A percentile compares a stretch with the other conserved stretches of the same genome.
These are phyloP conservation scores for Drosophila mimetica DNA, from an alignment of 2,888 invertebrate genomes.

Conservation along the genomic window DNA sequence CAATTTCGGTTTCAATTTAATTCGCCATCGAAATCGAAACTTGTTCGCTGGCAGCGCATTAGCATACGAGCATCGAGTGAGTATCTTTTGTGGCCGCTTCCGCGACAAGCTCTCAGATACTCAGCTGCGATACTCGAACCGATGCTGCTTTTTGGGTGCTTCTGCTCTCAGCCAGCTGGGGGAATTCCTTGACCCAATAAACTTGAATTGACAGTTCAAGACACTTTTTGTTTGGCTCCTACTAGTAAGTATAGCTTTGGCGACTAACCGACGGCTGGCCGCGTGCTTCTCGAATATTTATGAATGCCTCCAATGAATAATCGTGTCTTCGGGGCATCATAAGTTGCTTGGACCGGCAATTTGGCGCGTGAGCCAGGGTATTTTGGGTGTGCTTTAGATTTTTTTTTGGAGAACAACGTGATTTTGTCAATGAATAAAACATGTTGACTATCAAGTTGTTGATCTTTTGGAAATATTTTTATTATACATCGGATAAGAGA, in stretches of 20 bases:
- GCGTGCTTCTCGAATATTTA: conserved; percentile 74
- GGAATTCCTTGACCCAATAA: conserved; percentile 83
- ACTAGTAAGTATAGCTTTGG: conserved; percentile 10
- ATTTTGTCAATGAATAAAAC: not conserved
- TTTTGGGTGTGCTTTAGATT: conserved; percentile 18
- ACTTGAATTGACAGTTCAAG: conserved; percentile 80
- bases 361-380: conserved; percentile 36
- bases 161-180: conserved; percentile 55
- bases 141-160: conserved; percentile 18
- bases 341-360: conserved; percentile 42
- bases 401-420: not conserved
- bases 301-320: conserved; percentile 62
- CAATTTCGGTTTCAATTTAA: conserved; percentile 37
- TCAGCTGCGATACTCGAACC: conserved; percentile 25
- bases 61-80: conserved; percentile 33
- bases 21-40: conserved; percentile 56
- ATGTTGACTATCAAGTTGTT: not conserved
- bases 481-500: too few species aligned
- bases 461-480: not conserved
- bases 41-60: conserved; percentile 54
- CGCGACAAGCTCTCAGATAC: conserved; percentile 31
- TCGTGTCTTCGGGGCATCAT: conserved; percentile 42
- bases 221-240: conserved; percentile 63
- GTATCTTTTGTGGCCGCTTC: conserved; percentile 50
- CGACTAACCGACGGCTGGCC: conserved; percentile 44